Base-by-base conservation (phyloP, 1,140 invertebrate genomes). In the Caenorhabditis inopinata region DNA sequence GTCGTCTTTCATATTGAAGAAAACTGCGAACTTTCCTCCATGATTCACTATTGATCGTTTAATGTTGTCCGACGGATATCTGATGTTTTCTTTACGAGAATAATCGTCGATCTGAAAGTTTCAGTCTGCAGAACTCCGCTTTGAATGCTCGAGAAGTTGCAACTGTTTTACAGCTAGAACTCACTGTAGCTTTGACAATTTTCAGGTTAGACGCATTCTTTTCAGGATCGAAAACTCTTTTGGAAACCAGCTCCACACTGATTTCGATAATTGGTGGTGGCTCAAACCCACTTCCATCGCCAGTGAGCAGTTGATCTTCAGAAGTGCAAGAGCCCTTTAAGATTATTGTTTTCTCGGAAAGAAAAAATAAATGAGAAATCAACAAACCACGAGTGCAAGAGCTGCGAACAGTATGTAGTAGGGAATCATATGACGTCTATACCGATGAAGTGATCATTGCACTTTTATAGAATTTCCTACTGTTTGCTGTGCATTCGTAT, bases 121-220 rank as follows among this genome's bases (percentile, higher is more conserved):
- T 7, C 25, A 7, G 27, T 58, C 32, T 32, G 6, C 1, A 25
- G 21, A 51, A 16, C 3, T 16, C 46, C 2, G 4, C 18, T 47
- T 47, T 47, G 5, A n/a, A 2, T n/a, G 46, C 5, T 4, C 14
- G 5, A 47, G 46, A 47, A 5, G 3, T n/a, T 23, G 48, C 7
- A 6, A 21, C 7, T 51, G 48, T 9, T 6, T 23, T 6, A 51
- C 6, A 58, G 12, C 18, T 6, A 2, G 32, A 32, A 21, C 58
- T 68, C 12, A 68, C 58, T 38, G 58, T 38, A 68, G 35, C 58
- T 21, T 68, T 68, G 5, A 68, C 58, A 68, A 68, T 68, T 16
- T 68, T 68, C 32, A 68, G 38, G 12, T 68, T 68, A 5, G 58
- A 68, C 3, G 58, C 58, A 38, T 68, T 68, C 32, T 68, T 68